These are phyloP conservation scores for Sinodicranocentrus sp. DNA, from an alignment of 2,888 invertebrate species.

Conservation along the genomic window DNA sequence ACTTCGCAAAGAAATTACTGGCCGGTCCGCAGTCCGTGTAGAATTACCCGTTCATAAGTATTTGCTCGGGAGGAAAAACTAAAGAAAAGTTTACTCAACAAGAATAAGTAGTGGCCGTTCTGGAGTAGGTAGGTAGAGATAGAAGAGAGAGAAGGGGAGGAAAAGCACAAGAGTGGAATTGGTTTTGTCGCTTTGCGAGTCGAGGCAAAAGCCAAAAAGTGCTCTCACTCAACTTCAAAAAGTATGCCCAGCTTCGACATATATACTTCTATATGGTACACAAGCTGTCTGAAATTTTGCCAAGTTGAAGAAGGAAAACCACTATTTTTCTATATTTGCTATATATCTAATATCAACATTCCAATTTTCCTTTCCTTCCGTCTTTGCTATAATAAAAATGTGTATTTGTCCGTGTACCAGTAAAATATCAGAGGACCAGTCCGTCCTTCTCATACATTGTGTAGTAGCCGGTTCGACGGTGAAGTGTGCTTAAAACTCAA, in stretches of 20 bases:
- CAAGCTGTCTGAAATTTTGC: slow-evolving; percentile 50
- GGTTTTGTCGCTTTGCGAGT: neutral
- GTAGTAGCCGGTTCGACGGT: no score
- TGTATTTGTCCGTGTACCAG: neutral
- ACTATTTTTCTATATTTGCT: no score
- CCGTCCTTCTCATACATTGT: no score
- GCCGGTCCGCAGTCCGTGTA: slow-evolving; percentile 30
- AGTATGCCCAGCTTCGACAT: neutral
- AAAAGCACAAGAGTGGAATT: neutral
- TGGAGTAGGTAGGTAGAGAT: no score
- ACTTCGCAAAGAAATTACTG: slow-evolving; percentile 7
- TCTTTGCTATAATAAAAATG: neutral
- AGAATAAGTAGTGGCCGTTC: no score
- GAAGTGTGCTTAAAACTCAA: no score
- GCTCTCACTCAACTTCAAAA: neutral
- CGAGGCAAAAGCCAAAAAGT: neutral
- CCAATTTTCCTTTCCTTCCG: neutral
- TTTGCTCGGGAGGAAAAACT: no score
- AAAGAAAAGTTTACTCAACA: no score
- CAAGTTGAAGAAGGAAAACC: slow-evolving; percentile 12
- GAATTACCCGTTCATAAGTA: slow-evolving; percentile 37
- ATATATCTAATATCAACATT: no score
- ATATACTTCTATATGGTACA: neutral
- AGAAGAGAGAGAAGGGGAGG: no score
- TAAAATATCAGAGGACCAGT: neutral